phyloP scores from a whole-genome alignment of 2,797 vertebrate species.

The Epinephelus awoara region DNA sequence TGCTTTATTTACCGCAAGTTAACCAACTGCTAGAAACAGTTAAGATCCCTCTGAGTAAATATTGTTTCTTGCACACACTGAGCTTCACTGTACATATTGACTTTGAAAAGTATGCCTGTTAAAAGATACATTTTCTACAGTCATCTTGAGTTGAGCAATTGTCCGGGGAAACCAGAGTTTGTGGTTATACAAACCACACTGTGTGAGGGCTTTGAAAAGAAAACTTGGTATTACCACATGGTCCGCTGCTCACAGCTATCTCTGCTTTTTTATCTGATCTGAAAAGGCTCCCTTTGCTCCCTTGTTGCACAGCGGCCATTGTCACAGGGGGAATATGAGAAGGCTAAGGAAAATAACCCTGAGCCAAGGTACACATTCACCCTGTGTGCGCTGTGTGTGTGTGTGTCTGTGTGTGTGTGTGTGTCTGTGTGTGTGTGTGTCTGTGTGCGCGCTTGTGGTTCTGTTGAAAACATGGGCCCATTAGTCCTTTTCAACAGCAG shows the following conservation, averaged over 20 bases:
- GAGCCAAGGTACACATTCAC: slow-evolving; percentile 50
- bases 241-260: slow-evolving; percentile 24
- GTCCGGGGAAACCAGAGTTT: slow-evolving; percentile 25
- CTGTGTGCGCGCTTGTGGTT: slow-evolving; percentile 15
- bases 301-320: slow-evolving; percentile 12
- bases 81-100: slow-evolving; percentile 1
- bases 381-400: neutral
- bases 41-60: slow-evolving; percentile 4
- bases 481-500: slow-evolving; percentile 47
- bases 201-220: slow-evolving; percentile 41
- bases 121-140: slow-evolving; percentile 24
- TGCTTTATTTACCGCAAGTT: slow-evolving; percentile 14
- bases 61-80: slow-evolving; percentile 2
- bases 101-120: slow-evolving; percentile 20
- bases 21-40: neutral
- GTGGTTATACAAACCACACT: slow-evolving; percentile 27
- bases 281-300: slow-evolving; percentile 45
- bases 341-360: slow-evolving; percentile 58
- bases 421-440: slow-evolving; percentile 10
- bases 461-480: slow-evolving; percentile 13
- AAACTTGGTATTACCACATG: slow-evolving; percentile 37
- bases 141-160: slow-evolving; percentile 24
- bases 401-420: neutral
- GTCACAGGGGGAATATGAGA: slow-evolving; percentile 48
- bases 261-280: slow-evolving; percentile 42